Evolutionary conservation across 1,140 invertebrate species (phyloP), one percentile per base, ranked within the genome.

Genomic region (Trichonephila clavipes): DNA sequence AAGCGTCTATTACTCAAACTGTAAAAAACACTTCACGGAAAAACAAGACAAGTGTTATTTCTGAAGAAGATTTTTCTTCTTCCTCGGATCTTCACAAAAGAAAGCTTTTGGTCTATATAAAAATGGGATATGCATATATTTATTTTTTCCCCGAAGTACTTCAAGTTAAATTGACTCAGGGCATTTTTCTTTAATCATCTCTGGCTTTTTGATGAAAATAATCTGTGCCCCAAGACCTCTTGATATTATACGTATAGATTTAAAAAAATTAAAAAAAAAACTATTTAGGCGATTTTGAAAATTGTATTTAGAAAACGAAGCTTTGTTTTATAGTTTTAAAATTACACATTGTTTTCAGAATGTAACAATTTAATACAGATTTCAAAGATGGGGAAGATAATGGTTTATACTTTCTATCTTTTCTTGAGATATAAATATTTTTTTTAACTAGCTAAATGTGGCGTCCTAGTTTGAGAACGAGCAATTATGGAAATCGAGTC

Each of bases 11-110:
- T 91, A 83, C 24, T 62, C 69, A 83, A 83, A 66, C 58, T 44
- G 61, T 83, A 83, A 91, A 90, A 91, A 91, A 83, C n/a, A n/a
- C 1, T 91, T 91, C 28, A 44, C 58, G 28, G 28, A 83, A 92
- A 40, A 87, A 86, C 81, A 92, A 85, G 64, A 62, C 21, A 92
- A 87, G 90, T 86, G 90, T 69, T 92, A 92, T 92, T 86, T 87
- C 59, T 69, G 62, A 28, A 88, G 44, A 44, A 72, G 86, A 83
- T 10, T 77, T 82, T 83, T 64, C 24, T 91, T 58, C 21, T 40
- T 8, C 6, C 8, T 18, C 19, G 64, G 16, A 19, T 6, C 18
- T n/a, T 81, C 24, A 59, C 40, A 77, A 90, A 90, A 59, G 62
- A 72, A 88, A 51, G 51, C 81, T 59, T 85, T 91, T 81, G 59